Percentiles rank a stretch among this genome's conserved stretches.
Evolutionary conservation across 2,113 vertebrate species (phyloP).

Genomic region (Catharus fuscescens): DNA sequence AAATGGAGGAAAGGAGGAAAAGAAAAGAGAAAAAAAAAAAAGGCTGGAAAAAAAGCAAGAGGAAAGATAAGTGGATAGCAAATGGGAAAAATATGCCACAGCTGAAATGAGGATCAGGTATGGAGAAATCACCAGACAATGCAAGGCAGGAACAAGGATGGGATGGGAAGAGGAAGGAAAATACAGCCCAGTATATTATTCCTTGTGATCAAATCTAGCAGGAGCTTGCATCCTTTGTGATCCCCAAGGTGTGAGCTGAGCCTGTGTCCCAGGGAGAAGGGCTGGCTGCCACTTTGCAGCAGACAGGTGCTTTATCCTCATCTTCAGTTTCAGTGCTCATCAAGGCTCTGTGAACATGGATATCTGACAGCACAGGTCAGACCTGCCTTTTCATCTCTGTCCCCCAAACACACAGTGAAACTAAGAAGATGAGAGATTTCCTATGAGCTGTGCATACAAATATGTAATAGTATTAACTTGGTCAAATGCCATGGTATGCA

Average conservation of each 20-base stretch:
- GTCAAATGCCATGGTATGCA: conserved; percentile 48
- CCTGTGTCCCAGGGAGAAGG: neutral
- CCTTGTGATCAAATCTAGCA: neutral
- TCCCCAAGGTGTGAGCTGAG: neutral
- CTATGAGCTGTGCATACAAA: conserved; percentile 25
- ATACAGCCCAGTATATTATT: neutral
- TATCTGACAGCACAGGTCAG: conserved; percentile 40
- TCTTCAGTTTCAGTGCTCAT: conserved; percentile 47
- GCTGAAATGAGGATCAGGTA: neutral
- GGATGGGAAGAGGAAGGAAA: neutral
- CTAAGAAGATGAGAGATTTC: conserved; percentile 13
- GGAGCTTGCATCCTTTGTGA: neutral
- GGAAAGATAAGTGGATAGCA: neutral
- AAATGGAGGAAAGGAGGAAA: neutral
- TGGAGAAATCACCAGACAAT: neutral
- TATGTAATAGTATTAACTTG: conserved; percentile 47
- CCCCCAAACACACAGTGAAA: conserved; percentile 29
- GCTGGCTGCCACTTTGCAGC: neutral
- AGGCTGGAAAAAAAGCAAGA: neutral
- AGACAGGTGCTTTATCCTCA: neutral
- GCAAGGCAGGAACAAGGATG: neutral
- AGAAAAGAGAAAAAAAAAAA: neutral
- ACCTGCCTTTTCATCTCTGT: conserved; percentile 46
- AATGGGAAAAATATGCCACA: neutral
- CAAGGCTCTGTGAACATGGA: conserved; percentile 27